A percentile compares a stretch with the other conserved stretches of the same genome.
phyloP scores from a whole-genome alignment of 2,113 vertebrate genomes.

The Neodon shergylaensis region DNA sequence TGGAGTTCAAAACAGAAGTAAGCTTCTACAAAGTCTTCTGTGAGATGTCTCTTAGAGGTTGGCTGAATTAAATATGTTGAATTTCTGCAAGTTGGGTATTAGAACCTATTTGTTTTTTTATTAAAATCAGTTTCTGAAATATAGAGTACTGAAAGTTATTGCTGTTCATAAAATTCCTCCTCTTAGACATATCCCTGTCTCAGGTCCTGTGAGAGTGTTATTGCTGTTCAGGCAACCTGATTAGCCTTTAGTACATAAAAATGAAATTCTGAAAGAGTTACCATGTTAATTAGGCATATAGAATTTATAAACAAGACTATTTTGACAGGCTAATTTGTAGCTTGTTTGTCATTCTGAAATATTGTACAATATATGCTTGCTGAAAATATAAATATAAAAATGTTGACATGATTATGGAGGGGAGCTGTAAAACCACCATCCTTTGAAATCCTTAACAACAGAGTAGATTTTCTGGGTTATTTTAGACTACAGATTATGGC shows the following conservation, averaged over 20 bases:
- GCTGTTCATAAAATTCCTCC: background rate
- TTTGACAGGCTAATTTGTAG: conserved; percentile 9
- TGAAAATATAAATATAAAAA: conserved; percentile 12
- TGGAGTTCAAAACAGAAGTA: background rate
- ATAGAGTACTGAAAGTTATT: background rate
- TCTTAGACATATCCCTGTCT: conserved; percentile 4
- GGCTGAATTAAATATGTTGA: background rate
- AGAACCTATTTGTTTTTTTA: background rate
- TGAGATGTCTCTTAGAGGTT: background rate
- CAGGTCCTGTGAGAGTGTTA: background rate
- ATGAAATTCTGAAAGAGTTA: conserved; percentile 7
- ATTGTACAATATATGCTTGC: background rate
- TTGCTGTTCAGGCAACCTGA: background rate
- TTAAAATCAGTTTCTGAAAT: background rate
- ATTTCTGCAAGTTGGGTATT: background rate
- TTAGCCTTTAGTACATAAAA: background rate
- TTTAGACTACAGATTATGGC: background rate
- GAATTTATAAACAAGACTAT: conserved; percentile 3
- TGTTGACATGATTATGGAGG: background rate
- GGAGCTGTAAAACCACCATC: background rate
- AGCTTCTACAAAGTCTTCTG: background rate
- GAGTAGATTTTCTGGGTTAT: background rate
- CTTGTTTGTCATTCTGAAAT: background rate
- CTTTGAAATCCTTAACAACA: conserved; percentile 16
- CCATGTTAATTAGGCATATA: background rate